These are phyloP conservation scores for Typhlichthys subterraneus DNA, from an alignment of 2,797 vertebrate genomes.

Conservation along the genomic window DNA sequence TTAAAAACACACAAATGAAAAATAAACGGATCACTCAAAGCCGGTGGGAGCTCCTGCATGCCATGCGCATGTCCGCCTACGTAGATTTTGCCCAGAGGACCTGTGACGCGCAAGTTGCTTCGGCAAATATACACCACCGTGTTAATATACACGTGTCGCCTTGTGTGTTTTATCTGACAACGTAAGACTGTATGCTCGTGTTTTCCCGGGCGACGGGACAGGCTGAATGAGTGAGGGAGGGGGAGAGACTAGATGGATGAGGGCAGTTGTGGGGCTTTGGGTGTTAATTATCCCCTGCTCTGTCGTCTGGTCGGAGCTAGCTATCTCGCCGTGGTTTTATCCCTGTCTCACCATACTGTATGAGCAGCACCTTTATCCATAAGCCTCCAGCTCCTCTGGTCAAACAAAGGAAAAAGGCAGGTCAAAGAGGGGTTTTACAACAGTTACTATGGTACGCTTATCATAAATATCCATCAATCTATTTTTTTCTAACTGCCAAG, in stretches of 20 bases:
- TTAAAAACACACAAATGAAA: constrained; percentile 77
- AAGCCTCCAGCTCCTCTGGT: constrained; percentile 83
- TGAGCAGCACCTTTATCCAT: constrained; percentile 82
- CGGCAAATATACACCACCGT: constrained; percentile 59
- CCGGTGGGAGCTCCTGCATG: constrained; percentile 56
- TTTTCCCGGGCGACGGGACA: constrained; percentile 40
- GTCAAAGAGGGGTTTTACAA: constrained; percentile 76
- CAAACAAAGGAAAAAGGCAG: constrained; percentile 82
- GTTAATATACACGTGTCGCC: constrained; percentile 54
- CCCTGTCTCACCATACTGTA: constrained; percentile 76
- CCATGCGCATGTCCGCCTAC: constrained; percentile 53
- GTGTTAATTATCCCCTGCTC: constrained; percentile 83
- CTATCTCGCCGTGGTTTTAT: constrained; percentile 80
- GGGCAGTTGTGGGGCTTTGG: constrained; percentile 76
- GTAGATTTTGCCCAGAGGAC: constrained; percentile 70
- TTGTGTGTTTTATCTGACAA: constrained; percentile 58
- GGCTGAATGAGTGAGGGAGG: constrained; percentile 41
- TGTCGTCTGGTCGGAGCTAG: constrained; percentile 74
- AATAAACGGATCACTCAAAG: constrained; percentile 69
- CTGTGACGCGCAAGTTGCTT: constrained; percentile 50
- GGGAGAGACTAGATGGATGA: constrained; percentile 75
- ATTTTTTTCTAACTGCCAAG: constrained; percentile 66
- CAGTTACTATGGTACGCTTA: constrained; percentile 79
- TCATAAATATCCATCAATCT: constrained; percentile 82
- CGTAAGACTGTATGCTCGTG: constrained; percentile 40